A percentile compares a stretch with the other conserved stretches of the same genome.
These are phyloP conservation scores for Drosophila orosa DNA, from an alignment of 1,140 invertebrate genomes.

Conservation along the genomic window DNA sequence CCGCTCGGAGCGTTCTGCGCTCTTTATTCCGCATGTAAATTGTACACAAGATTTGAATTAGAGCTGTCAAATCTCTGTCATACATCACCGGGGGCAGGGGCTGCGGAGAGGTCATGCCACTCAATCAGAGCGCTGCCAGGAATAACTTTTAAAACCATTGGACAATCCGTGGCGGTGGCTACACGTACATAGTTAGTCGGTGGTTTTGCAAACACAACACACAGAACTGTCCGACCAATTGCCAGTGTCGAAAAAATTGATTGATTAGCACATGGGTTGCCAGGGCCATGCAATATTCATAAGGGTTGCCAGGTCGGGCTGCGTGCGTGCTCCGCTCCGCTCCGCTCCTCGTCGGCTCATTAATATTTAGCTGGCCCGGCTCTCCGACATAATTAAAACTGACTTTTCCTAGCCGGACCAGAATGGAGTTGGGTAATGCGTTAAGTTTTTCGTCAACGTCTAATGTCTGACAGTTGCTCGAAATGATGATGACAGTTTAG, in stretches of 20 bases:
- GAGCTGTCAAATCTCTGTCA: slow-evolving; percentile 80
- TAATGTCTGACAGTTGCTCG: slow-evolving; percentile 79
- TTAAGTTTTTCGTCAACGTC: slow-evolving; percentile 79
- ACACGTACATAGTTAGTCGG: slow-evolving; percentile 44
- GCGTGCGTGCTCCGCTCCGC: slow-evolving; percentile 46
- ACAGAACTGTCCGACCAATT: slow-evolving; percentile 52
- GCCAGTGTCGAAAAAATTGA: slow-evolving; percentile 62
- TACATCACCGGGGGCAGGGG: slow-evolving; percentile 50
- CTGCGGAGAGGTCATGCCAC: slow-evolving; percentile 54
- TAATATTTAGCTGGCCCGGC: slow-evolving; percentile 63
- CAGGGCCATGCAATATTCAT: slow-evolving; percentile 70
- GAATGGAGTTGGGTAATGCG: slow-evolving; percentile 68
- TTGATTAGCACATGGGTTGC: slow-evolving; percentile 67
- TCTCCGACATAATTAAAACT: slow-evolving; percentile 75
- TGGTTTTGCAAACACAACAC: slow-evolving; percentile 60
- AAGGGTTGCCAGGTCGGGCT: slow-evolving; percentile 60
- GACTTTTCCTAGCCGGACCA: slow-evolving; percentile 58
- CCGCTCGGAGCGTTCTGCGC: slow-evolving; percentile 8
- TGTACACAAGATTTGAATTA: slow-evolving; percentile 79
- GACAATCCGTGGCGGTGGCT: slow-evolving; percentile 30
- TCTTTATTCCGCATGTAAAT: slow-evolving; percentile 59
- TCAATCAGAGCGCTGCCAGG: slow-evolving; percentile 62
- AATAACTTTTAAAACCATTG: slow-evolving; percentile 64
- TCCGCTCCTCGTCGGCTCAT: slow-evolving; percentile 52
- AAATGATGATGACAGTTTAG: slow-evolving; percentile 82